phyloP scores from a whole-genome alignment of 2,888 invertebrate species.

The Dryocosmus kuriphilus region DNA sequence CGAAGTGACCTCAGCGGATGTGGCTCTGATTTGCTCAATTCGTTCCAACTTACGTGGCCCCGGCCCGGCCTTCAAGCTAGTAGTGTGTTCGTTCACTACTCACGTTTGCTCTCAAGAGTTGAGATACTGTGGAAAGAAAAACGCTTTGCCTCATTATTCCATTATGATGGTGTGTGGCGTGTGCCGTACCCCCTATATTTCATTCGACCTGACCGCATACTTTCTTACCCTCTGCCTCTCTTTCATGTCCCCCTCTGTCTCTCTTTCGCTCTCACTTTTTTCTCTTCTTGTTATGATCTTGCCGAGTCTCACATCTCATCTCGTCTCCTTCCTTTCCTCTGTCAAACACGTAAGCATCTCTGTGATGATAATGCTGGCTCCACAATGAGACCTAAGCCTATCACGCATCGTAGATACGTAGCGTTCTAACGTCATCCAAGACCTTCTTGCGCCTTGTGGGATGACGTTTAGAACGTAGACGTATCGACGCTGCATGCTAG shows the following conservation, averaged over 20 bases:
- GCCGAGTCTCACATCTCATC: neutral
- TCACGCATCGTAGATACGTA: too few species aligned
- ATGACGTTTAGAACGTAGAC: too few species aligned
- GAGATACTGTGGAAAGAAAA: constrained; percentile 68
- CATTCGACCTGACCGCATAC: constrained; percentile 66
- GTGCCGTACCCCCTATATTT: constrained; percentile 69
- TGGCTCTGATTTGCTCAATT: constrained; percentile 77
- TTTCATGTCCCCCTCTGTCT: constrained; percentile 50
- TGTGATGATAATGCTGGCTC: constrained; percentile 67
- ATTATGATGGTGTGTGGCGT: constrained; percentile 76
- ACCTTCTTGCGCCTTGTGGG: too few species aligned
- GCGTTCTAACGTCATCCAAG: too few species aligned
- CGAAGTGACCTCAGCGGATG: constrained; percentile 76
- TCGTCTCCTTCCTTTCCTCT: constrained; percentile 46
- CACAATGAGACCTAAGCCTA: too few species aligned
- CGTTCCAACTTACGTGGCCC: constrained; percentile 68
- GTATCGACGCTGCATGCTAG: too few species aligned
- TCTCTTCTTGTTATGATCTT: constrained; percentile 5
- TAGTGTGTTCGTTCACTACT: neutral
- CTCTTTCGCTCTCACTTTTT: constrained; percentile 28
- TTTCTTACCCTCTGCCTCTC: constrained; percentile 52
- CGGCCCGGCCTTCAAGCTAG: neutral
- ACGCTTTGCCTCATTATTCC: constrained; percentile 76
- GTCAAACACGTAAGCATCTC: constrained; percentile 61
- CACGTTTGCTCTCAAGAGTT: constrained; percentile 35